phyloP scores from a whole-genome alignment of 1,140 invertebrate genomes.

The Calliphora vicina region DNA sequence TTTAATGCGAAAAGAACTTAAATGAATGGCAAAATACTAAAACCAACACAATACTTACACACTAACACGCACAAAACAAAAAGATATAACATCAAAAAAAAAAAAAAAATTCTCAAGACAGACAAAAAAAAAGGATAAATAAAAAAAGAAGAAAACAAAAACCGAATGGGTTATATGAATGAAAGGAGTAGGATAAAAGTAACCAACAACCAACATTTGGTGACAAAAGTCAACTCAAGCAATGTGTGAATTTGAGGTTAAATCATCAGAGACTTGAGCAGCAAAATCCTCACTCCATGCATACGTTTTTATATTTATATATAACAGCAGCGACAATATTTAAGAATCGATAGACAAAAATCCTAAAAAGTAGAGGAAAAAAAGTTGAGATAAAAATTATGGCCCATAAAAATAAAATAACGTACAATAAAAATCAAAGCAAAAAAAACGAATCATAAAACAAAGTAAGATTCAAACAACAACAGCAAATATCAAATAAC shows the following conservation, averaged over 20 bases:
- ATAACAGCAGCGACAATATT: not conserved
- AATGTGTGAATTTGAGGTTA: slow-evolving; percentile 31
- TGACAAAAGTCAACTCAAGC: slow-evolving; percentile 15
- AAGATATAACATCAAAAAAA: slow-evolving; percentile 38
- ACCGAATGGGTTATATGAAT: not conserved
- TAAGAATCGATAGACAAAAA: not conserved
- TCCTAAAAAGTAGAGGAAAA: no score
- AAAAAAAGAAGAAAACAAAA: slow-evolving; percentile 3
- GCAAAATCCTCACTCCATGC: no score
- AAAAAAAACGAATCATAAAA: not conserved
- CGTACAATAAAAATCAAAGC: not conserved
- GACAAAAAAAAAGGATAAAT: not conserved
- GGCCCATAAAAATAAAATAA: not conserved
- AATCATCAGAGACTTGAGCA: not conserved
- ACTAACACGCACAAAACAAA: slow-evolving; percentile 21
- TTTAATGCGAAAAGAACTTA: slow-evolving; percentile 44
- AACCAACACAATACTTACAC: slow-evolving; percentile 36
- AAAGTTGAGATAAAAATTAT: not conserved
- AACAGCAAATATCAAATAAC: slow-evolving; percentile 1
- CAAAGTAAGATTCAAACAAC: not conserved
- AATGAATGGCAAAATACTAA: slow-evolving; percentile 44
- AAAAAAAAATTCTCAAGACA: not conserved
- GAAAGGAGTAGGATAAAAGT: not conserved
- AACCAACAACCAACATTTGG: not conserved
- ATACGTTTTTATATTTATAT: not conserved